phyloP scores from a whole-genome alignment of 2,888 invertebrate species.

The Heliconius ismenius region DNA sequence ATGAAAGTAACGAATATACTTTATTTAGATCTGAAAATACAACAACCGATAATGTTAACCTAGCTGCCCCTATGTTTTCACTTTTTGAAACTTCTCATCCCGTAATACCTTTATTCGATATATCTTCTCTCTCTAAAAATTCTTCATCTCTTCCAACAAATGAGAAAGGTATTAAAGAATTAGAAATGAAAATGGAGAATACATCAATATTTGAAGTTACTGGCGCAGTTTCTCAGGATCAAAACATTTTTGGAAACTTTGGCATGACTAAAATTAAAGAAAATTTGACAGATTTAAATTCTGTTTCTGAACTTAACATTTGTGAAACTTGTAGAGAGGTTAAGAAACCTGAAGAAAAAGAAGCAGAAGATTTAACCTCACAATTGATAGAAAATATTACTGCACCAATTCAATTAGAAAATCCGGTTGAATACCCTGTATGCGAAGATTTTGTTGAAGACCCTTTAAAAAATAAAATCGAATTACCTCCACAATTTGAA shows the following conservation, averaged over 20 bases:
- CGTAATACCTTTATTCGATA: constrained; percentile 31
- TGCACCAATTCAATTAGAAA: constrained; percentile 67
- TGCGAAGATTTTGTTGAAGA: constrained; percentile 56
- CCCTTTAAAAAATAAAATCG: constrained; percentile 43
- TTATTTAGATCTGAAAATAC: constrained; percentile 7
- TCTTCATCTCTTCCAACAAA: constrained; percentile 17
- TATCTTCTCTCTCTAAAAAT: constrained; percentile 26
- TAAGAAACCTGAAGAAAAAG: constrained; percentile 57
- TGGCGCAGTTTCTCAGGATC: not conserved
- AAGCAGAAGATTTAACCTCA: constrained; percentile 61
- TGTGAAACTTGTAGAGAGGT: constrained; percentile 72
- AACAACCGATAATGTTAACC: not conserved
- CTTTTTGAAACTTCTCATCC: constrained; percentile 32
- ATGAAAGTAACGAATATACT: constrained; percentile 5
- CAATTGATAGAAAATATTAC: constrained; percentile 73
- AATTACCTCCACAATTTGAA: constrained; percentile 53
- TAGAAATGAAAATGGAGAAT: constrained; percentile 33
- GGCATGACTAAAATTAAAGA: constrained; percentile 38
- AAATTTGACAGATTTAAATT: constrained; percentile 43
- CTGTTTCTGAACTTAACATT: constrained; percentile 60
- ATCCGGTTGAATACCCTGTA: constrained; percentile 65
- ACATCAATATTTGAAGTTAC: constrained; percentile 21
- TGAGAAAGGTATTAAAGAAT: constrained; percentile 17
- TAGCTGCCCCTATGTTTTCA: constrained; percentile 27
- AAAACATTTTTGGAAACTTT: constrained; percentile 33